Conservation (phyloP, 2,113 vertebrate species). For the Parus major region DNA sequence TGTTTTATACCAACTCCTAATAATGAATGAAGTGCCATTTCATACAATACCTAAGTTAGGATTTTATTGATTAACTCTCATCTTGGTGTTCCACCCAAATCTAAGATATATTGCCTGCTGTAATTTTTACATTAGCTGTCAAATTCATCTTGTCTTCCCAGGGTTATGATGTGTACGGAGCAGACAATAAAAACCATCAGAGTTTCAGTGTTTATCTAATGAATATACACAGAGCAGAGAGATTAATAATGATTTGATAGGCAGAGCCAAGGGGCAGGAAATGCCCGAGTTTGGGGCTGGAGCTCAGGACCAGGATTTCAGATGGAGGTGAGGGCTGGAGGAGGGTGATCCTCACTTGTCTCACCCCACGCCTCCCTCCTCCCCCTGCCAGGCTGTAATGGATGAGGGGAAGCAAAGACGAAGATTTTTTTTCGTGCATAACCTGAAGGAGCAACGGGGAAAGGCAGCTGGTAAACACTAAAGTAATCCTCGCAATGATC, state of each 20-base stretch:
- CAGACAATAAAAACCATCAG: slow-evolving; percentile 83
- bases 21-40: slow-evolving; percentile 95
- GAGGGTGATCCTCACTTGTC: neutral
- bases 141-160: slow-evolving; percentile 92
- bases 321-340: neutral
- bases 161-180: slow-evolving; percentile 76
- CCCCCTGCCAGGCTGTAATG: neutral
- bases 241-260: slow-evolving; percentile 58
- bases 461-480: neutral
- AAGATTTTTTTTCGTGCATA: neutral
- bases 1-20: slow-evolving; percentile 73
- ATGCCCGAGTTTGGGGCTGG: neutral
- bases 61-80: slow-evolving; percentile 96
- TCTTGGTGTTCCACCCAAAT: slow-evolving; percentile 88
- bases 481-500: neutral
- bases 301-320: neutral
- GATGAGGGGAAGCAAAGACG: neutral
- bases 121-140: slow-evolving; percentile 96
- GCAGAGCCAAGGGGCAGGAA: slow-evolving; percentile 45
- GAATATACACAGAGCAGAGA: slow-evolving; percentile 62
- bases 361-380: neutral
- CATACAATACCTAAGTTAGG: slow-evolving; percentile 92
- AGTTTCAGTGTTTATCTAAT: slow-evolving; percentile 65
- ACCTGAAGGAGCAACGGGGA: neutral
- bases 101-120: slow-evolving; percentile 90